These are phyloP conservation scores for Enteromius trimaculatus DNA, from an alignment of 2,797 vertebrate genomes.

Conservation along the genomic window DNA sequence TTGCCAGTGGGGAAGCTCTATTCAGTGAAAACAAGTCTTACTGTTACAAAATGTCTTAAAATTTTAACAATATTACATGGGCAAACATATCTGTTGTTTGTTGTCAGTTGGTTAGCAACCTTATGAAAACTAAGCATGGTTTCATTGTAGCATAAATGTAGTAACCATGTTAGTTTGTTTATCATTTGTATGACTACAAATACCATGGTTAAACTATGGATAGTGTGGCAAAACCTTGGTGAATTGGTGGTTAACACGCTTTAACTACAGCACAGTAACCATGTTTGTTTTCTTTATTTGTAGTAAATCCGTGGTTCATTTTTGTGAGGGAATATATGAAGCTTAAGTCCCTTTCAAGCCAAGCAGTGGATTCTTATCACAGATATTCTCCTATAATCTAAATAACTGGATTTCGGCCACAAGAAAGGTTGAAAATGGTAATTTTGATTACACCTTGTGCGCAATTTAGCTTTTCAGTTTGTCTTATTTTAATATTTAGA, in stretches of 20 bases:
- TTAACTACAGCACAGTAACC: not conserved
- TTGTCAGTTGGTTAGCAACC: not conserved
- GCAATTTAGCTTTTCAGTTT: not conserved
- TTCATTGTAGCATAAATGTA: not conserved
- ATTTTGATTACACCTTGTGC: not conserved
- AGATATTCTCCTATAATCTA: not conserved
- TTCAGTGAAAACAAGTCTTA: not conserved
- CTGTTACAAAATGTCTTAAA: too few species aligned
- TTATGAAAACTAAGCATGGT: not conserved
- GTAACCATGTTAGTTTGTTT: not conserved
- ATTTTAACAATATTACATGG: not conserved
- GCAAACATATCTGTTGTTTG: not conserved
- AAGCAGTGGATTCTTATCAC: not conserved
- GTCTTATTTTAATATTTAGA: not conserved
- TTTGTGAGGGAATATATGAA: not conserved
- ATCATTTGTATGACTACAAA: not conserved
- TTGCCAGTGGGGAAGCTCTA: not conserved
- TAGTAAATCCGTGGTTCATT: not conserved
- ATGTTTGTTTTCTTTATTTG: too few species aligned
- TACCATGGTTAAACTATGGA: not conserved
- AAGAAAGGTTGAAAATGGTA: not conserved
- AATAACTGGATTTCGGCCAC: not conserved
- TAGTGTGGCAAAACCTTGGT: not conserved
- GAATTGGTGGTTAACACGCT: not conserved
- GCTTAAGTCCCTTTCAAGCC: not conserved